phyloP scores from a whole-genome alignment of 2,888 invertebrate species.

The Epirrita christyi region DNA sequence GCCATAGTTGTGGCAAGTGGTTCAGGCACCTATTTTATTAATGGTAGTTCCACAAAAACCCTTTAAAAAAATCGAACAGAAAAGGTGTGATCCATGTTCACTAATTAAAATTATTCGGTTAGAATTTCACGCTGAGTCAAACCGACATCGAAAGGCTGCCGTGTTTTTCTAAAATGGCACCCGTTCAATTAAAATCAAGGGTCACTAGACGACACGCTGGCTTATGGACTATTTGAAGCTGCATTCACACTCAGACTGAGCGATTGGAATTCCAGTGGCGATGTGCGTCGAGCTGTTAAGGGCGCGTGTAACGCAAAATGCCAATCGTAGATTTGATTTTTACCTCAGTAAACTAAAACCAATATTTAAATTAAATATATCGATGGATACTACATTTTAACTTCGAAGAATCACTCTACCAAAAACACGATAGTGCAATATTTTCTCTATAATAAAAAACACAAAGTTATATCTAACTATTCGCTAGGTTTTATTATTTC shows the following conservation, averaged over 20 bases:
- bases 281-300: too few species aligned
- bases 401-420: too few species aligned
- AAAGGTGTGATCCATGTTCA: slow-evolving; percentile 27
- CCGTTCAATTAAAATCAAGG: slow-evolving; percentile 51
- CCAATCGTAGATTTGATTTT: too few species aligned
- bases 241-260: slow-evolving; percentile 29
- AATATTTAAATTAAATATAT: too few species aligned
- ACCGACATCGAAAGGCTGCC: slow-evolving; percentile 27
- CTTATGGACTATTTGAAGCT: slow-evolving; percentile 42
- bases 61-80: slow-evolving; percentile 17
- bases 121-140: slow-evolving; percentile 31
- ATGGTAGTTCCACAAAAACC: neutral
- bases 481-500: too few species aligned
- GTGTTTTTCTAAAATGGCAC: slow-evolving; percentile 46
- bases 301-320: too few species aligned
- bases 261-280: neutral
- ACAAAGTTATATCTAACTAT: too few species aligned
- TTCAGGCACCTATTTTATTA: neutral
- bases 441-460: too few species aligned
- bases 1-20: too few species aligned
- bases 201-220: slow-evolving; percentile 43
- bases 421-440: too few species aligned
- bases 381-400: too few species aligned
- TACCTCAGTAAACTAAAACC: too few species aligned
- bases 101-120: slow-evolving; percentile 41